A percentile compares a stretch with the other conserved stretches of the same genome.
Conservation (phyloP, 1,140 invertebrate genomes). For the Diprion similis region DNA sequence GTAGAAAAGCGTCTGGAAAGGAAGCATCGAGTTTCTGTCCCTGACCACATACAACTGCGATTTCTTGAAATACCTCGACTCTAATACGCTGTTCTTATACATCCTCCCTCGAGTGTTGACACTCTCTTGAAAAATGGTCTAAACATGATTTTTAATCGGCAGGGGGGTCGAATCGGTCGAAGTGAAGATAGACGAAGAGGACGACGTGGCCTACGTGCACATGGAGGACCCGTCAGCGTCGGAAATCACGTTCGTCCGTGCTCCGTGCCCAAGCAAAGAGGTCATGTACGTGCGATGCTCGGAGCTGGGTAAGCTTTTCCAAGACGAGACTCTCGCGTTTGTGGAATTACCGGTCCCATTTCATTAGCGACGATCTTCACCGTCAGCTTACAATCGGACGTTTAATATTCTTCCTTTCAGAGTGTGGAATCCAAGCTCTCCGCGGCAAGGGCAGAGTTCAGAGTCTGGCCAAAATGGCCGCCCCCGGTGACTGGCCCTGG, state of each 20-base stretch:
- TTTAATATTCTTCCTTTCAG: slow-evolving; percentile 53
- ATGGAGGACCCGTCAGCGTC: slow-evolving; percentile 79
- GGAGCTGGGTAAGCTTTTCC: slow-evolving; percentile 69
- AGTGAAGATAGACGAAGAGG: slow-evolving; percentile 63
- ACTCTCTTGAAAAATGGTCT: not conserved
- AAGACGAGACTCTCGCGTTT: not conserved
- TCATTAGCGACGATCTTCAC: not conserved
- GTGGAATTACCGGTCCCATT: slow-evolving; percentile 10
- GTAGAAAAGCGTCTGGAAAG: no score
- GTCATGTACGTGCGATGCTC: slow-evolving; percentile 82
- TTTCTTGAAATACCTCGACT: no score
- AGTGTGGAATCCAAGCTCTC: slow-evolving; percentile 78
- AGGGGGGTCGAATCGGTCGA: slow-evolving; percentile 66
- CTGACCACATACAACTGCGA: no score
- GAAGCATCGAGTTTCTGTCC: no score
- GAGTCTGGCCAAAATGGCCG: slow-evolving; percentile 72
- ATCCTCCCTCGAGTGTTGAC: not conserved
- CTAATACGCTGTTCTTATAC: no score
- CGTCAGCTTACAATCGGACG: no score
- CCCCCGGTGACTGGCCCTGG: slow-evolving; percentile 89
- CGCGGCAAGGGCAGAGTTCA: slow-evolving; percentile 57
- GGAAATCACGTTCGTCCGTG: slow-evolving; percentile 82
- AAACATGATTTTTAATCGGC: slow-evolving; percentile 3
- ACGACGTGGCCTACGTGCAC: slow-evolving; percentile 71
- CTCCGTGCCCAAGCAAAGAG: slow-evolving; percentile 76